Evolutionary conservation across 2,888 invertebrate genomes (phyloP).

Genomic region (Bellardia pandia): DNA sequence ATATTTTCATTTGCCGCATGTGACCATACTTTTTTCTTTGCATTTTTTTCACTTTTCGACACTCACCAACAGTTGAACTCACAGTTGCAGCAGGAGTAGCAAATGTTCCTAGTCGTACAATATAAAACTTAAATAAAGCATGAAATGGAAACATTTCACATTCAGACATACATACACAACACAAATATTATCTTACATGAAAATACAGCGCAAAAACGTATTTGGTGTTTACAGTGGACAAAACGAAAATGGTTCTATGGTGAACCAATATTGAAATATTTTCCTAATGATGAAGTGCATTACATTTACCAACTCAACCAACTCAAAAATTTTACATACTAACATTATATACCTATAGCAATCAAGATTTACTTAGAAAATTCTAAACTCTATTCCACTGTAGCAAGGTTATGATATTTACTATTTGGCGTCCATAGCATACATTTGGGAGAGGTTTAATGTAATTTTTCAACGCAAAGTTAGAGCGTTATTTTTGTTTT

Average conservation of each 20-base stretch:
- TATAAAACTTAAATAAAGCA: slow-evolving; percentile 11
- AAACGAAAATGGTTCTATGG: not conserved
- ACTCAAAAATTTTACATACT: too few relatives aligned
- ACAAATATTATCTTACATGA: not conserved
- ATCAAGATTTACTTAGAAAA: too few relatives aligned
- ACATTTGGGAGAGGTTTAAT: not conserved
- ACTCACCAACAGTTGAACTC: not conserved
- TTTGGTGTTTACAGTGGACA: not conserved
- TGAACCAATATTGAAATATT: too few relatives aligned
- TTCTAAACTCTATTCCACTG: not conserved
- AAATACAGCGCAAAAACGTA: not conserved
- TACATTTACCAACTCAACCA: too few relatives aligned
- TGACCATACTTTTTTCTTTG: slow-evolving; percentile 15
- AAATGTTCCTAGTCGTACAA: not conserved
- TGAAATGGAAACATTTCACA: not conserved
- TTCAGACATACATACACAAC: not conserved
- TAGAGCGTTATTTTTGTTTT: not conserved
- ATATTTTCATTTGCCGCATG: slow-evolving; percentile 52
- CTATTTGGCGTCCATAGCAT: not conserved
- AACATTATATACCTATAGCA: too few relatives aligned
- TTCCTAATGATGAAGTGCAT: too few relatives aligned
- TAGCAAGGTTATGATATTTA: slow-evolving; percentile 9
- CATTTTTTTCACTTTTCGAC: slow-evolving; percentile 1
- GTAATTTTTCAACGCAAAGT: slow-evolving; percentile 4
- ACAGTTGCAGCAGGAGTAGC: not conserved